Percentiles rank a stretch among this genome's conserved stretches.
Evolutionary conservation across 2,113 vertebrate genomes (phyloP).

Genomic region (Ammodytes marinus): DNA sequence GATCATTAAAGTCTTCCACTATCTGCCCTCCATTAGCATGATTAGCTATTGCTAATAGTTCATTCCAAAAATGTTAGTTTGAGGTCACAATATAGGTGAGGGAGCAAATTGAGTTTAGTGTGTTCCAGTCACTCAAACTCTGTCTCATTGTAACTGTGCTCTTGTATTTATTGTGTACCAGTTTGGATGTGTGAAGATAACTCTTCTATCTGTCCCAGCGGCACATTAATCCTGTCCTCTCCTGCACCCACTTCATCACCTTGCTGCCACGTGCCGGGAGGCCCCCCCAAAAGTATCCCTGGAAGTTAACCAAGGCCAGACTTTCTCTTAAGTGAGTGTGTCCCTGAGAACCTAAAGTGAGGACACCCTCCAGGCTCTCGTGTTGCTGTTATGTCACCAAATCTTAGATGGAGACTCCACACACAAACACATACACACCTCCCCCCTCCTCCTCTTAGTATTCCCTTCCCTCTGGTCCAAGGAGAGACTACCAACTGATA

Average conservation of each 20-base stretch:
- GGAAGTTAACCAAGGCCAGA: slow-evolving; percentile 48
- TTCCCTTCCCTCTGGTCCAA: background rate
- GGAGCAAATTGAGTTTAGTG: background rate
- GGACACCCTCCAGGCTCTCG: slow-evolving; percentile 50
- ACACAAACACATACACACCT: no score
- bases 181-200: slow-evolving; percentile 28
- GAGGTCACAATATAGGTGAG: background rate
- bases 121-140: background rate
- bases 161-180: background rate
- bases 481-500: slow-evolving; percentile 34
- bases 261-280: slow-evolving; percentile 37
- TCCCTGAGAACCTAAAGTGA: slow-evolving; percentile 59
- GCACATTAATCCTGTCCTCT: slow-evolving; percentile 24
- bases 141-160: background rate
- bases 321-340: slow-evolving; percentile 49
- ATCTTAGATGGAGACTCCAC: background rate
- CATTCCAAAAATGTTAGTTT: background rate
- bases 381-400: slow-evolving; percentile 70
- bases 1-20: background rate
- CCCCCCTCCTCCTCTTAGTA: background rate
- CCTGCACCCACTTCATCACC: slow-evolving; percentile 27
- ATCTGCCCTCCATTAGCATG: background rate
- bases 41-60: background rate
- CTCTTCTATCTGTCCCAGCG: slow-evolving; percentile 18
- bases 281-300: slow-evolving; percentile 24